Base-by-base conservation (phyloP, 1,140 invertebrate species). In the Centruroides sculpturatus region DNA sequence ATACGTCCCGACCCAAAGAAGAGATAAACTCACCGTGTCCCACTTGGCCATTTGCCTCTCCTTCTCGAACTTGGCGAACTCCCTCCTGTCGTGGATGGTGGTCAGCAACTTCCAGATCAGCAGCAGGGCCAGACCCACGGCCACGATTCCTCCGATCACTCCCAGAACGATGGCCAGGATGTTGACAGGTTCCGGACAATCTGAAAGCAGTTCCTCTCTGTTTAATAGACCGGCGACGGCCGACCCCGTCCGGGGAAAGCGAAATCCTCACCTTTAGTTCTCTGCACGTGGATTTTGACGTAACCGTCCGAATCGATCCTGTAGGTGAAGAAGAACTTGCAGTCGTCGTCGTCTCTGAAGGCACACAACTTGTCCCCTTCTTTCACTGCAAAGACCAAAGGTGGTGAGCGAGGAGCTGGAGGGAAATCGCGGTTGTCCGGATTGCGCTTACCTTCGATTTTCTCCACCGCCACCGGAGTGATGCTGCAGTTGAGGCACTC, bases 51-150 rank as follows among this genome's bases (percentile, higher is more conserved):
- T 89, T 80, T 89, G 85, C 64, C 89, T 80, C 73, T 99, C 94
- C 71, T 96, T 94, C 73, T 98, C 91, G 74, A 99, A 99, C 68
- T 87, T 86, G 9, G 93, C 95, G 74, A 94, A 97, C 75, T 99
- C 96, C 62, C 90, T 76, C 56, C 91, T 80, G 74, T 99, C 96
- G 69, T 97, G 92, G 62, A 99, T 89, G 34, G 89, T 92, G 4
- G 93, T 97, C 1, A 93, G 79, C 59, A 98, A 79, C 77, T 98
- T 98, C 95, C 96, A 99, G 56, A 97, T 80, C 59, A 98, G 77
- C 11, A 99, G 76, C 41, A 98, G 77, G 23, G 92, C 83, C 50
- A 98, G 73, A 6, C 93, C 94, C 65, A 94, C 77, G 2, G 87
- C 65, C 3, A 87, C 90, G 66, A 97, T 95, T 6, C 93, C 93